Base-by-base conservation (phyloP, 2,797 vertebrate species). In the Choloepus didactylus region DNA sequence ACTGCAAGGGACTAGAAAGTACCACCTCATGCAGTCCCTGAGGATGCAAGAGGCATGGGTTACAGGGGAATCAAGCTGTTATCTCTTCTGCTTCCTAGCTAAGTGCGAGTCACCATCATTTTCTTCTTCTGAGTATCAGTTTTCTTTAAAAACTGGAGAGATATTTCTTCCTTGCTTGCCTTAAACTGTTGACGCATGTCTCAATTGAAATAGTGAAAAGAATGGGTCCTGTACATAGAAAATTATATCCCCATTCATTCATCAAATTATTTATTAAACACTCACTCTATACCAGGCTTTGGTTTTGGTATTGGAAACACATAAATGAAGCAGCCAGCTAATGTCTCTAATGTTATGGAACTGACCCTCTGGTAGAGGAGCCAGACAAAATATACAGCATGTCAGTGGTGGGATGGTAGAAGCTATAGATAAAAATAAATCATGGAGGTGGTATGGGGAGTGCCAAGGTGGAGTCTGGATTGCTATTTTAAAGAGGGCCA, bases 1-100 rank as follows among this genome's bases (percentile, higher is more conserved):
- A 64, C 9, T 0, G 0, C 0, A 0, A 14, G 54, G 2, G 4
- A 2, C 16, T 0, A 0, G 19, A 0, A 18, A 4, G 1, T 0
- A 10, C 62, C 38, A 5, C 19, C 51, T n/a, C 5, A 0, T 27
- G 1, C 6, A 0, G 0, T 1, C 29, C 19, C 29, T 1, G 19
- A 23, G 25, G 21, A 9, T 6, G 66, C 59, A 66, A 27, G 62
- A 15, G 23, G 5, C n/a, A 1, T 0, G 0, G 7, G 1, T 3
- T 7, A 3, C 31, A 4, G 6, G 14, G 11, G 77, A 16, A 46
- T 7, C 0, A 38, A 41, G 41, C 10, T 1, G 0, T 4, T 0
- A 1, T 18, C 49, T 29, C 10, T 8, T 6, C 14, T 0, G 27
- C 44, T 62, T 35, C 18, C 23, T 0, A 7, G 41, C 0, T 2